phyloP scores from a whole-genome alignment of 2,113 vertebrate genomes.

The Apodemus sylvaticus region DNA sequence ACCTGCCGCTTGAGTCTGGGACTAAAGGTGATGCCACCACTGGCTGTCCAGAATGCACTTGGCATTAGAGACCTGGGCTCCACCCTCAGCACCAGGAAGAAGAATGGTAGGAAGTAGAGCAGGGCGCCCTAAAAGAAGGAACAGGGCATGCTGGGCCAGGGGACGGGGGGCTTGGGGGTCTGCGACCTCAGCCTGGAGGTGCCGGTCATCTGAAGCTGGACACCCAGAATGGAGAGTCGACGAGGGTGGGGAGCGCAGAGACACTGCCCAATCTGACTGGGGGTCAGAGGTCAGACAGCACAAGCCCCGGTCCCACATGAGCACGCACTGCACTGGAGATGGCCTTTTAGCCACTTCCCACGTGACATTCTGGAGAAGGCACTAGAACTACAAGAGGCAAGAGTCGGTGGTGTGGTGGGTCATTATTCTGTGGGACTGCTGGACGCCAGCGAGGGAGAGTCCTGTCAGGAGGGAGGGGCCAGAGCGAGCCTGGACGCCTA shows the following conservation, averaged over 20 bases:
- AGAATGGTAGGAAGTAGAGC: not conserved
- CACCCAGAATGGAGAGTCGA: not conserved
- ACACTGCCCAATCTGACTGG: not conserved
- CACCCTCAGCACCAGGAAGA: not conserved
- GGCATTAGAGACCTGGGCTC: not conserved
- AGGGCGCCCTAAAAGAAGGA: not conserved
- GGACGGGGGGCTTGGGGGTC: not conserved
- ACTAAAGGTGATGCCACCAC: not conserved
- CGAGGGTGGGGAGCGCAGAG: not conserved
- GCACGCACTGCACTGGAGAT: rapidly evolving
- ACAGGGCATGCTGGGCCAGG: not conserved
- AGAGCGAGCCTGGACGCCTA: not conserved
- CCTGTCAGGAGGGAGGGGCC: no score
- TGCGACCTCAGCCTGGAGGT: not conserved
- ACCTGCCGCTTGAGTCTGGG: not conserved
- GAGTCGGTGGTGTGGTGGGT: no score
- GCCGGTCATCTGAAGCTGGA: not conserved
- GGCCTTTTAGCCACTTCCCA: not conserved
- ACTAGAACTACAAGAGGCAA: not conserved
- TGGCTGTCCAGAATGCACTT: no score
- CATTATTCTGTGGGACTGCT: not conserved
- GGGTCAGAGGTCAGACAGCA: no score
- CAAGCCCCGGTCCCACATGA: no score
- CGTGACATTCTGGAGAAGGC: not conserved
- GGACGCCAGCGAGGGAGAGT: not conserved